These are phyloP conservation scores for Sminthopsis crassicaudata DNA, from an alignment of 2,113 vertebrate species.

Conservation along the genomic window DNA sequence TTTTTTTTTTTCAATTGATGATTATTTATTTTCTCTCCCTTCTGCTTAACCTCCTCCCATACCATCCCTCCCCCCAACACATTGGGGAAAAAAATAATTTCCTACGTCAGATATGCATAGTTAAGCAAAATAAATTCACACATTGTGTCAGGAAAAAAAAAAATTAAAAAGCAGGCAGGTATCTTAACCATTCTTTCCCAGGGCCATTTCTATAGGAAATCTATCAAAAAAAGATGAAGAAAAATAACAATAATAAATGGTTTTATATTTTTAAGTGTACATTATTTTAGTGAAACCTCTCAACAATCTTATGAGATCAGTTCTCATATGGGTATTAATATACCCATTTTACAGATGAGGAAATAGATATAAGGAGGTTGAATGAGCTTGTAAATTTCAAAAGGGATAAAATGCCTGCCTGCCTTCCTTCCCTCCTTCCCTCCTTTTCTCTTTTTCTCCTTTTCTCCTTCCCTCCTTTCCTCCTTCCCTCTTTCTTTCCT, in stretches of 20 bases:
- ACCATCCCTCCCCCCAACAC: background rate
- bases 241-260: background rate
- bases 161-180: background rate
- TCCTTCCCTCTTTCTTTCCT: background rate
- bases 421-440: no score
- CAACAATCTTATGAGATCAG: background rate
- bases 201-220: background rate
- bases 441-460: no score
- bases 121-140: background rate
- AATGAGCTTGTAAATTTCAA: background rate
- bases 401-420: background rate
- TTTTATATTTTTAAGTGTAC: background rate
- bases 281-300: background rate
- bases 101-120: background rate
- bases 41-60: background rate
- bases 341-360: background rate
- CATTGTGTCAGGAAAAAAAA: background rate
- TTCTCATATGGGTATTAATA: background rate
- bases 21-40: background rate
- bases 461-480: no score
- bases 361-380: background rate
- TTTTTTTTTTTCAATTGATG: background rate
- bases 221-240: background rate
- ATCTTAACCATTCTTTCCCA: background rate
- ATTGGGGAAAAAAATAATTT: background rate